Evolutionary conservation across 1,140 invertebrate species (phyloP).

Genomic region (Panonychus citri): DNA sequence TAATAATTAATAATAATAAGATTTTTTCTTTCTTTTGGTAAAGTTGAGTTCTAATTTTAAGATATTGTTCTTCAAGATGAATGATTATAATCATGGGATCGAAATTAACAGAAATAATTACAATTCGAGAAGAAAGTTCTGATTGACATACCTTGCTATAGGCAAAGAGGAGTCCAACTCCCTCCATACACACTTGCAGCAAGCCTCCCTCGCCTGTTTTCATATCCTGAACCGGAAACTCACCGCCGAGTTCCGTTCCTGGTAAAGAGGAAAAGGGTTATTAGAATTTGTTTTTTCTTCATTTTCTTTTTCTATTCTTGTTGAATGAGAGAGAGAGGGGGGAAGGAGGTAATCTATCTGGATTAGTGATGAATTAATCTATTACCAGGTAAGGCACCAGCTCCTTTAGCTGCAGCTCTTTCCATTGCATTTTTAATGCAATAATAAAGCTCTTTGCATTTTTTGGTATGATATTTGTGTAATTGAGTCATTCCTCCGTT

Average conservation of each 20-base stretch:
- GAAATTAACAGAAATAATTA: too few species aligned
- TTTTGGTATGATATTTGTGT: constrained; percentile 97
- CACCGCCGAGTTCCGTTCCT: constrained; percentile 63
- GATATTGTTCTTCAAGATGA: too few species aligned
- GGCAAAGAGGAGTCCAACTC: constrained; percentile 88
- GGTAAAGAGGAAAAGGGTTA: neutral
- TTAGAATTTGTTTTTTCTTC: too few species aligned
- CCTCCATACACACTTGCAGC: constrained; percentile 96
- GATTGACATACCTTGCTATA: constrained; percentile 78
- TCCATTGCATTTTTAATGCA: constrained; percentile 98
- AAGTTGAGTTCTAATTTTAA: too few species aligned
- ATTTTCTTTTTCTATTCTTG: too few species aligned
- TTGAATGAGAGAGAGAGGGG: too few species aligned
- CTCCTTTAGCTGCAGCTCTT: constrained; percentile 57
- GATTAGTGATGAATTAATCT: too few species aligned
- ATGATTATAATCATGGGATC: too few species aligned
- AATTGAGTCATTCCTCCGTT: constrained; percentile 74
- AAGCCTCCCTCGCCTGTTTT: constrained; percentile 84
- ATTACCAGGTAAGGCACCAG: constrained; percentile 38
- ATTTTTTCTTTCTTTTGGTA: too few species aligned
- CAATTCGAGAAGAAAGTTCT: too few species aligned
- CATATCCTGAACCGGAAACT: constrained; percentile 95
- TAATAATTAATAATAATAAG: too few species aligned
- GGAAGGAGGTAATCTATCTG: too few species aligned
- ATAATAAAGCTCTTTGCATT: constrained; percentile 96